Conservation (phyloP, 2,113 vertebrate species). For the Embiotoca jacksoni region DNA sequence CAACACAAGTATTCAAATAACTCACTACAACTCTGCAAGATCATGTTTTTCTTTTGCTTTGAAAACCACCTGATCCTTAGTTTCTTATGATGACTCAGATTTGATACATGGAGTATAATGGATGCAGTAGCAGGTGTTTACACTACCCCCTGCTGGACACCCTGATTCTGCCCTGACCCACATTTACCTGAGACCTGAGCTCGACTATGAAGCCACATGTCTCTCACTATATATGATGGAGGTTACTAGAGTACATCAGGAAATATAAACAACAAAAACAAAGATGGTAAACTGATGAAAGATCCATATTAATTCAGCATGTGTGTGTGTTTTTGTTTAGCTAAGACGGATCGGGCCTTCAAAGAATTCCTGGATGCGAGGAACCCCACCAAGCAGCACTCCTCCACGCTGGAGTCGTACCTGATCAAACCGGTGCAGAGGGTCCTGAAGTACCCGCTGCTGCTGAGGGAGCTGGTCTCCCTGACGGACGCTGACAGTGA, state of each 20-base stretch:
- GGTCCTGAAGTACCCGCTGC: conserved; percentile 96
- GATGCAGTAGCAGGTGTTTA: not conserved
- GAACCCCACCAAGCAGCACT: conserved; percentile 97
- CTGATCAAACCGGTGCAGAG: conserved; percentile 98
- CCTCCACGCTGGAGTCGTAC: conserved; percentile 96
- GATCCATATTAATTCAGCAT: conserved; percentile 16
- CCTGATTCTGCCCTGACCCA: conserved; percentile 14
- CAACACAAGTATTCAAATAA: not conserved
- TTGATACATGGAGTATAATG: not conserved
- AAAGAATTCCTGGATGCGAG: conserved; percentile 93
- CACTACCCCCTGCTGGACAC: not conserved
- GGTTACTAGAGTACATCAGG: not conserved
- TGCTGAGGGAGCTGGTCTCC: conserved; percentile 95
- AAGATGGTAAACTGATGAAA: not conserved
- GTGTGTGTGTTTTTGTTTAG: conserved; percentile 68
- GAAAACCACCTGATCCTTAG: not conserved
- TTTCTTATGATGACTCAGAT: not conserved
- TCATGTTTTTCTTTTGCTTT: not conserved
- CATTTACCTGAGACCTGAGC: not conserved
- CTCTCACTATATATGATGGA: not conserved
- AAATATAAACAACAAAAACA: not conserved
- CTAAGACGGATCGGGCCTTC: conserved; percentile 94
- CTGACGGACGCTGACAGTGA: conserved; percentile 95
- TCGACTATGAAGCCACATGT: not conserved
- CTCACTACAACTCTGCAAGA: not conserved